Percentiles rank a stretch among this genome's conserved stretches.
These are phyloP conservation scores for Sakesphorus luctuosus DNA, from an alignment of 2,113 vertebrate genomes.

Conservation along the genomic window DNA sequence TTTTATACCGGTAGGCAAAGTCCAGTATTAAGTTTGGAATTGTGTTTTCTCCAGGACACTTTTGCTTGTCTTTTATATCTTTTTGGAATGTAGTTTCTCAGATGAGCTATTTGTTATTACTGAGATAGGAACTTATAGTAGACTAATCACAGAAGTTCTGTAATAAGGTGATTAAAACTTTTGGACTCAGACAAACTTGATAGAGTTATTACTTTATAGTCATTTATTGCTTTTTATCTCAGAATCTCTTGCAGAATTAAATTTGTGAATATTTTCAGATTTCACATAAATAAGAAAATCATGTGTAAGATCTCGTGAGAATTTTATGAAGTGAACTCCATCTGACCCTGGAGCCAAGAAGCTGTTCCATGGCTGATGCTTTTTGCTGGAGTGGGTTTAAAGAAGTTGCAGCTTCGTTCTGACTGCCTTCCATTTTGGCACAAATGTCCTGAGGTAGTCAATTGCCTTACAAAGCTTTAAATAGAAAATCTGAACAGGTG, in stretches of 20 bases:
- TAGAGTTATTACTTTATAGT: background rate
- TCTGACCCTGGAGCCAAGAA: background rate
- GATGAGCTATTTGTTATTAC: background rate
- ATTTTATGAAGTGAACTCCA: background rate
- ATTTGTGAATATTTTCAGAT: background rate
- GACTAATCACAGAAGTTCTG: background rate
- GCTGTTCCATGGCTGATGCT: background rate
- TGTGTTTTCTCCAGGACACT: background rate
- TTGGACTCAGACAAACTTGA: background rate
- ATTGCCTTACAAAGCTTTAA: slow-evolving; percentile 62
- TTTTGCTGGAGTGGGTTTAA: background rate
- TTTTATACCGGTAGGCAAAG: background rate
- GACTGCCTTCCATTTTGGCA: slow-evolving; percentile 28
- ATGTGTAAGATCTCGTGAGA: background rate
- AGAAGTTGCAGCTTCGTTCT: background rate
- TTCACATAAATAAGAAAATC: background rate
- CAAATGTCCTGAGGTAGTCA: slow-evolving; percentile 5
- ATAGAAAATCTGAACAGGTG: slow-evolving; percentile 76
- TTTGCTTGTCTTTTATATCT: background rate
- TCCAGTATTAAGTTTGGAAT: background rate
- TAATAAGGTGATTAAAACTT: background rate
- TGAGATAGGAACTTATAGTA: background rate
- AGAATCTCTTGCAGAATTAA: background rate
- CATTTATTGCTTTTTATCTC: background rate
- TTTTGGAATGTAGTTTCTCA: background rate